Evolutionary conservation across 2,113 vertebrate genomes (phyloP).

Genomic region (Bagarius yarrelli): DNA sequence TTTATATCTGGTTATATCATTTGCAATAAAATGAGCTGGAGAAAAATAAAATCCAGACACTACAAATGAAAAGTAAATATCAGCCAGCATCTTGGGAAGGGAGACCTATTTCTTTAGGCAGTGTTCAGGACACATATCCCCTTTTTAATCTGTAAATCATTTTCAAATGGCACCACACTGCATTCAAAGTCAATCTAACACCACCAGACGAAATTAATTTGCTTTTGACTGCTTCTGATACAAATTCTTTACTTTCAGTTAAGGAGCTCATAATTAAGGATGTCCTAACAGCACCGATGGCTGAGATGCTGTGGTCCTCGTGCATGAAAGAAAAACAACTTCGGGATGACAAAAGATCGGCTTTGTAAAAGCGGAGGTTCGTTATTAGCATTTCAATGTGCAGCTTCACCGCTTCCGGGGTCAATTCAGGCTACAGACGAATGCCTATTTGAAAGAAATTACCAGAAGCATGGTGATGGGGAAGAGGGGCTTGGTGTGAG

Average conservation of each 20-base stretch:
- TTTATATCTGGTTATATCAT: not conserved
- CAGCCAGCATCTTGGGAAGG: not conserved
- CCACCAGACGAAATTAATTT: not conserved
- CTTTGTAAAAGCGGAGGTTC: constrained; percentile 31
- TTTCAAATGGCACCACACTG: not conserved
- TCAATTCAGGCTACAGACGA: constrained; percentile 43
- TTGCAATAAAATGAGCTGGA: not conserved
- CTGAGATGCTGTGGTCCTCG: constrained; percentile 20
- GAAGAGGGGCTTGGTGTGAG: not conserved
- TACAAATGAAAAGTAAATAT: too few relatives aligned
- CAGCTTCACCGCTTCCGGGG: constrained; percentile 28
- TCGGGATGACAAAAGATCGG: constrained; percentile 45
- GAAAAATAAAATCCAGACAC: not conserved
- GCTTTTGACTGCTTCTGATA: not conserved
- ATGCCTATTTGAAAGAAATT: constrained; percentile 55
- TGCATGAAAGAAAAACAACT: constrained; percentile 46
- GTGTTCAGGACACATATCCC: not conserved
- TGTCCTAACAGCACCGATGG: constrained; percentile 39
- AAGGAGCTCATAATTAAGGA: constrained; percentile 42
- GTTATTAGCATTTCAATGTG: constrained; percentile 60
- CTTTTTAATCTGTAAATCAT: not conserved
- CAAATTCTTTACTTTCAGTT: constrained; percentile 28
- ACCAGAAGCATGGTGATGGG: constrained; percentile 42
- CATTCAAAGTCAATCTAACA: not conserved
- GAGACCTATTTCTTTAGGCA: not conserved